Base-by-base conservation (phyloP, 2,113 vertebrate species). In the Diadophis punctatus region DNA sequence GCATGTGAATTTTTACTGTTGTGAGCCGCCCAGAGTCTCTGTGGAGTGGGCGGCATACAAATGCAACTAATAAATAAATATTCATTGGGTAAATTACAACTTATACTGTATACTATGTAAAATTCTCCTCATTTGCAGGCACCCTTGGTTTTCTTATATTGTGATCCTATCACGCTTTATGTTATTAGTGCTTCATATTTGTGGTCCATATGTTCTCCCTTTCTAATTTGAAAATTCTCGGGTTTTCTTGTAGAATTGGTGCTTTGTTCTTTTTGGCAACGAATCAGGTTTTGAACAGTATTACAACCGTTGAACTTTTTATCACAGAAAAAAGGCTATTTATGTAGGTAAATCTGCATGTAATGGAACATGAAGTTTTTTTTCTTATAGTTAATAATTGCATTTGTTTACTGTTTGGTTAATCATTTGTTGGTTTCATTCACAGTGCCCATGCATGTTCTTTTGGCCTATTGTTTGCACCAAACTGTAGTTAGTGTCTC, bases 241-340 rank as follows among this genome's bases (percentile, higher is more conserved):
- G 30, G 4, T 91, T 93, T 34, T 86, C 58, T 12, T 91, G 27
- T 95, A 99, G 98, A 95, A 95, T 98, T 0, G 98, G 98, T 0
- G 97, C 98, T 0, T 96, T 99, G 11, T 99, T 99, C 97, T 99
- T 99, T 94, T 92, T 99, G 93, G 97, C 96, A 0, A 98, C 98
- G 30, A 98, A 98, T 94, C 98, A 98, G 97, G 98, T 98, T 92
- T 99, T 98, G 96, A 97, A 95, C 90, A 97, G 98, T 0, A 23
- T 98, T 55, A 98, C 98, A 0, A 97, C 98, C 0, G 98, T 98
- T 30, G 98, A 99, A 60, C 98, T 99, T 92, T 98, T 99, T 93
- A 98, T 99, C 94, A 58, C 97, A 0, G 98, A 99, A 95, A 98
- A 98, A 94, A 98, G 98, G 90, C 97, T 99, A 87, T 99, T 99